These are phyloP conservation scores for Echiichthys vipera DNA, from an alignment of 2,797 vertebrate genomes.

Conservation along the genomic window DNA sequence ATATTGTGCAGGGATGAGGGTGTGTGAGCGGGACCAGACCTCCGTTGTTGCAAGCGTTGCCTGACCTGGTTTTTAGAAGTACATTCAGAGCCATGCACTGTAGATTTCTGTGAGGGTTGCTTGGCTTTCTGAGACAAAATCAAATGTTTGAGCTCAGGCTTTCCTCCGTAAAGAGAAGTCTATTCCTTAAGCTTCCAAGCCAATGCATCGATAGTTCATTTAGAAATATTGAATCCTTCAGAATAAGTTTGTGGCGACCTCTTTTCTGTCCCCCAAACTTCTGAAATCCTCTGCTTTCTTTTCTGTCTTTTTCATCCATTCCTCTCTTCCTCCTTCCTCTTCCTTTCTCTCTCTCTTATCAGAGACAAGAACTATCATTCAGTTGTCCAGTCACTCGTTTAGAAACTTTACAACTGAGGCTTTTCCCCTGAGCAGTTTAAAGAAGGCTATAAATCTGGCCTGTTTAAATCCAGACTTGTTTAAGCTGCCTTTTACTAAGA, in stretches of 20 bases:
- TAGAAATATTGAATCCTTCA: conserved; percentile 57
- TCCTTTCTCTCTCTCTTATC: conserved; percentile 59
- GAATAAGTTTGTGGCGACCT: conserved; percentile 49
- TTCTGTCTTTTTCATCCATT: conserved; percentile 22
- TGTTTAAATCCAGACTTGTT: conserved; percentile 73
- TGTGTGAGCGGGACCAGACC: conserved; percentile 73
- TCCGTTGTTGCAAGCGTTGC: conserved; percentile 59
- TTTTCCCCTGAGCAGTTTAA: conserved; percentile 77
- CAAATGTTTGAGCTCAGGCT: conserved; percentile 62
- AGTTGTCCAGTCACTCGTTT: conserved; percentile 68
- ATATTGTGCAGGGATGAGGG: conserved; percentile 74
- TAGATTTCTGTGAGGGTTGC: conserved; percentile 47
- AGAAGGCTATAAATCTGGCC: conserved; percentile 77
- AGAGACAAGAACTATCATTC: conserved; percentile 58
- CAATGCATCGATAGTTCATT: conserved; percentile 67
- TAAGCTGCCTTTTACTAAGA: conserved; percentile 74
- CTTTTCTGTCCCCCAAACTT: conserved; percentile 39
- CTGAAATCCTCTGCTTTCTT: conserved; percentile 43
- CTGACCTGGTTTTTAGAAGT: conserved; percentile 69
- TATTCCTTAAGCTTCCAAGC: conserved; percentile 58
- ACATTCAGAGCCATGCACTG: conserved; percentile 46
- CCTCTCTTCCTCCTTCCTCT: conserved; percentile 14
- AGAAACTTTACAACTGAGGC: conserved; percentile 72
- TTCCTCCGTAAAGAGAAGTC: conserved; percentile 48
- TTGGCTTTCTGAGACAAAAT: conserved; percentile 60